Evolutionary conservation across 2,113 vertebrate species (phyloP).

Genomic region (Mirza zaza): DNA sequence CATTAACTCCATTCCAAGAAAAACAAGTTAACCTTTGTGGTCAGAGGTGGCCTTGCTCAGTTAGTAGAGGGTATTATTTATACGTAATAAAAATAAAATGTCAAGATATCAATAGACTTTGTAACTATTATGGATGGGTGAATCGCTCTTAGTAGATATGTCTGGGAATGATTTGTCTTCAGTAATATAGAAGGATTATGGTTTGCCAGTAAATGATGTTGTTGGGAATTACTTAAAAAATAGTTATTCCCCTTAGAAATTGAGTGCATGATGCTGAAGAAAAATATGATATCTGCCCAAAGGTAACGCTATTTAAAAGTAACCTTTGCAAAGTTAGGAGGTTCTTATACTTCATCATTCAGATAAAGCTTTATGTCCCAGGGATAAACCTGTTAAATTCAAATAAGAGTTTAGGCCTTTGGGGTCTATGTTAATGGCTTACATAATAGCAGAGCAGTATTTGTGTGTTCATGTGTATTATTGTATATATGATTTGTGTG

Average conservation of each 20-base stretch:
- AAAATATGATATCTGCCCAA: background rate
- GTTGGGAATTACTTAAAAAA: constrained; percentile 64
- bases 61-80: constrained; percentile 56
- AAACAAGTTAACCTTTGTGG: constrained; percentile 66
- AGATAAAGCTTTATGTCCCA: background rate
- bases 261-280: background rate
- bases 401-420: background rate
- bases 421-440: background rate
- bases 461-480: background rate
- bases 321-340: background rate
- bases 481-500: background rate
- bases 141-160: constrained; percentile 61
- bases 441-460: background rate
- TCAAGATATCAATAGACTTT: constrained; percentile 69
- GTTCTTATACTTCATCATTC: background rate
- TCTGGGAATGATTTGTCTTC: constrained; percentile 77
- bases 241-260: constrained; percentile 35
- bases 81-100: constrained; percentile 75
- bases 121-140: constrained; percentile 79
- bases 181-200: constrained; percentile 74
- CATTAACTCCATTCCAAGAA: constrained; percentile 41
- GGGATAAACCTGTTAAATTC: background rate
- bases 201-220: constrained; percentile 54
- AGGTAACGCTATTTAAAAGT: constrained; percentile 37
- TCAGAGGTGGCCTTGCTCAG: constrained; percentile 58